Conservation (phyloP, 1,140 invertebrate genomes). For the Eupristina koningsbergeri region DNA sequence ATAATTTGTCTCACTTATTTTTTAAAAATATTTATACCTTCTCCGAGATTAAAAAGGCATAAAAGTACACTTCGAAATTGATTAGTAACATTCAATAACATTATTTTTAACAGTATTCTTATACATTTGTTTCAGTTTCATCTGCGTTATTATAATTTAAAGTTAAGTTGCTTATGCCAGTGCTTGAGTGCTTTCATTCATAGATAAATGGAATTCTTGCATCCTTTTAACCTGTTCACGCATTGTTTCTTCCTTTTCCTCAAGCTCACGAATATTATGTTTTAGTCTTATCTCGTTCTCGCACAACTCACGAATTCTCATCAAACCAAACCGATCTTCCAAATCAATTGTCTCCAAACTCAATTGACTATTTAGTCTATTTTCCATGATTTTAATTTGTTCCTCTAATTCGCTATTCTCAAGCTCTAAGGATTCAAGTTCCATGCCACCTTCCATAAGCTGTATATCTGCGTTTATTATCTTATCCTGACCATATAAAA, state of each 20-base stretch:
- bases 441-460: constrained; percentile 62
- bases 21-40: too few relatives aligned
- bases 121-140: constrained; percentile 38
- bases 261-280: constrained; percentile 46
- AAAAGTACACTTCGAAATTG: too few relatives aligned
- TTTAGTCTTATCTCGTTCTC: constrained; percentile 61
- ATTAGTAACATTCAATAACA: not conserved
- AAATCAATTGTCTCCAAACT: constrained; percentile 64
- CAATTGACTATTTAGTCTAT: constrained; percentile 50
- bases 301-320: constrained; percentile 61
- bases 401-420: constrained; percentile 61
- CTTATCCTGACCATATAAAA: constrained; percentile 59
- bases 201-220: constrained; percentile 36
- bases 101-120: too few relatives aligned
- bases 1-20: too few relatives aligned
- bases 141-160: too few relatives aligned
- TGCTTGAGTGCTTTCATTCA: not conserved
- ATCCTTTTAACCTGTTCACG: constrained; percentile 61
- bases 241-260: constrained; percentile 59
- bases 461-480: constrained; percentile 66
- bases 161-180: too few relatives aligned
- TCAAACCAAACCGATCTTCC: constrained; percentile 63
- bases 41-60: too few relatives aligned
- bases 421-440: constrained; percentile 59
- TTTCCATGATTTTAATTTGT: constrained; percentile 55